These are phyloP conservation scores for Dioctria linearis DNA, from an alignment of 2,888 invertebrate genomes.

Conservation along the genomic window DNA sequence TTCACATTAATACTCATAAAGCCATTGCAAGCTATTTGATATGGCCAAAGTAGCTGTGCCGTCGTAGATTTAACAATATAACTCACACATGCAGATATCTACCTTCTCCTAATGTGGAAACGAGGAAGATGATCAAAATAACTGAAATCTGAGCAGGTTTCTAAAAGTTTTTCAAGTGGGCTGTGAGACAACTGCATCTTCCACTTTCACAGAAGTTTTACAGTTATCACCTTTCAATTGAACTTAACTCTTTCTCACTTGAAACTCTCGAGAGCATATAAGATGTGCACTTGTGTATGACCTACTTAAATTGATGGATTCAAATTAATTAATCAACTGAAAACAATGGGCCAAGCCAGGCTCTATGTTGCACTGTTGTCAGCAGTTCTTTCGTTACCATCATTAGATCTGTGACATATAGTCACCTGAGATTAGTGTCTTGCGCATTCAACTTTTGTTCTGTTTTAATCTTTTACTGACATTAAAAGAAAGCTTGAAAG, in stretches of 20 bases:
- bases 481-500: not conserved
- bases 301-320: not conserved
- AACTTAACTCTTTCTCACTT: not conserved
- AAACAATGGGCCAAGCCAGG: not conserved
- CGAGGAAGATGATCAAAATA: not conserved
- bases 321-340: not conserved
- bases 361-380: not conserved
- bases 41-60: not conserved
- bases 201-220: too few species aligned
- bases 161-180: not conserved
- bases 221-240: too few species aligned
- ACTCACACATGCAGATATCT: too few species aligned
- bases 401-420: too few species aligned
- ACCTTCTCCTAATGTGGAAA: not conserved
- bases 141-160: slow-evolving; percentile 5
- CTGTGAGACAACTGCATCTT: not conserved
- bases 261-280: not conserved
- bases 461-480: not conserved
- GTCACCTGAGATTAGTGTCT: too few species aligned
- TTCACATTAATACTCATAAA: not conserved
- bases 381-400: too few species aligned
- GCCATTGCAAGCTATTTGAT: not conserved
- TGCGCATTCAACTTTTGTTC: too few species aligned
- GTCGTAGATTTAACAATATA: too few species aligned
- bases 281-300: not conserved